Conservation (phyloP, 2,888 invertebrate species). For the Eudasyphora cyanicolor region DNA sequence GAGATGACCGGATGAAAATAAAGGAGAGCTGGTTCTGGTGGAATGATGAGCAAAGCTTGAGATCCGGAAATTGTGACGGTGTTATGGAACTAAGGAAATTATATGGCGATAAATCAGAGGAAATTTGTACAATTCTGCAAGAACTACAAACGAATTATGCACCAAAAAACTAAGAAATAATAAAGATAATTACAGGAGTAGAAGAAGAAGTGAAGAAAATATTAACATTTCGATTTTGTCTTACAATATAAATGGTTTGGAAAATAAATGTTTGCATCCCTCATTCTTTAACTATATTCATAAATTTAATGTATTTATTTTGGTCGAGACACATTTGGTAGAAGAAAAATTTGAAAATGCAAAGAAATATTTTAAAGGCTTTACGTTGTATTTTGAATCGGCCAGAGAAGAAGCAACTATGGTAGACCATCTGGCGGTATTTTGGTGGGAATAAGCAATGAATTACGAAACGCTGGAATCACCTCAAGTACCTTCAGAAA, state of each 20-base stretch:
- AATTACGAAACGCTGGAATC: not conserved
- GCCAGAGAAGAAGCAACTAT: not conserved
- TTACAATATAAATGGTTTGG: not conserved
- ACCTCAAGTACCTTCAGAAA: no score
- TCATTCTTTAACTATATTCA: not conserved
- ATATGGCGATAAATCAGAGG: not conserved
- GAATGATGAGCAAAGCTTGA: not conserved
- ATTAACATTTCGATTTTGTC: not conserved
- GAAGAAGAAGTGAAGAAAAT: not conserved
- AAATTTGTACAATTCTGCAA: not conserved
- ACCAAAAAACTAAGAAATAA: not conserved
- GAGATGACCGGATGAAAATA: not conserved
- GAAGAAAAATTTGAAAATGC: constrained; percentile 6
- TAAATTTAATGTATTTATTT: not conserved
- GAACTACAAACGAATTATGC: not conserved
- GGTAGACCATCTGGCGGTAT: not conserved
- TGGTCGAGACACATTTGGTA: not conserved
- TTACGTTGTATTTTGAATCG: not conserved
- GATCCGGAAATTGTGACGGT: not conserved
- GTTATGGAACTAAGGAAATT: not conserved
- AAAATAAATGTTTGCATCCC: not conserved
- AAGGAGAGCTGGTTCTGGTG: not conserved
- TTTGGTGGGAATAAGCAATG: not conserved
- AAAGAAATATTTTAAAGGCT: not conserved
- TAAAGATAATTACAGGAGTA: not conserved